Percentiles rank a stretch among this genome's conserved stretches.
Evolutionary conservation across 1,140 invertebrate genomes (phyloP).

Genomic region (Nebria ingens): DNA sequence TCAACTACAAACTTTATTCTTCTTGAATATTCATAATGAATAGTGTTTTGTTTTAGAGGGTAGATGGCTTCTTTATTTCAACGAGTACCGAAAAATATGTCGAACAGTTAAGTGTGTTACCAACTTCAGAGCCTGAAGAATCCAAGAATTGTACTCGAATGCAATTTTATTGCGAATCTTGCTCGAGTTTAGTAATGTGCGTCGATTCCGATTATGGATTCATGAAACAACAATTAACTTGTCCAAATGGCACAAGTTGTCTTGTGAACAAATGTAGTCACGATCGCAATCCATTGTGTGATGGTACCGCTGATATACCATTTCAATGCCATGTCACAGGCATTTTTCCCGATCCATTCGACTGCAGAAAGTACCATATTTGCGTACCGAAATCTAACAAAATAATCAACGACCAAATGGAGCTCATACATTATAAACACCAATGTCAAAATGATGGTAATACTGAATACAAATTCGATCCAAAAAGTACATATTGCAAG

Average conservation of each 20-base stretch:
- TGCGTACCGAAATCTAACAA: conserved; percentile 27
- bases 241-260: background rate
- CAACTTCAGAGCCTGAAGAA: too few species aligned
- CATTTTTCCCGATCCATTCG: conserved; percentile 36
- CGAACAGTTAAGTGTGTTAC: too few species aligned
- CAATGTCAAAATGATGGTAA: conserved; percentile 7
- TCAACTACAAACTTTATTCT: too few species aligned
- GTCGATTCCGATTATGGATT: conserved; percentile 3
- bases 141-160: background rate
- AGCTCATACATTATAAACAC: background rate
- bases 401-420: background rate
- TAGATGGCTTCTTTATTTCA: too few species aligned
- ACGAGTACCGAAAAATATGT: too few species aligned
- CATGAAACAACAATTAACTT: conserved; percentile 5
- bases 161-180: conserved; percentile 8
- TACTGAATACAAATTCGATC: conserved; percentile 13
- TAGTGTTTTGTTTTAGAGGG: too few species aligned
- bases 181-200: conserved; percentile 5
- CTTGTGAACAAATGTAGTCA: background rate
- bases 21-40: too few species aligned
- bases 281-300: background rate
- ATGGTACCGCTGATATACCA: background rate
- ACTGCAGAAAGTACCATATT: conserved; percentile 37
- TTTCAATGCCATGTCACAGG: conserved; percentile 20
- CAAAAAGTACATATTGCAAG: conserved; percentile 13